Evolutionary conservation across 2,888 invertebrate genomes (phyloP).

Genomic region (Diogma glabrata): DNA sequence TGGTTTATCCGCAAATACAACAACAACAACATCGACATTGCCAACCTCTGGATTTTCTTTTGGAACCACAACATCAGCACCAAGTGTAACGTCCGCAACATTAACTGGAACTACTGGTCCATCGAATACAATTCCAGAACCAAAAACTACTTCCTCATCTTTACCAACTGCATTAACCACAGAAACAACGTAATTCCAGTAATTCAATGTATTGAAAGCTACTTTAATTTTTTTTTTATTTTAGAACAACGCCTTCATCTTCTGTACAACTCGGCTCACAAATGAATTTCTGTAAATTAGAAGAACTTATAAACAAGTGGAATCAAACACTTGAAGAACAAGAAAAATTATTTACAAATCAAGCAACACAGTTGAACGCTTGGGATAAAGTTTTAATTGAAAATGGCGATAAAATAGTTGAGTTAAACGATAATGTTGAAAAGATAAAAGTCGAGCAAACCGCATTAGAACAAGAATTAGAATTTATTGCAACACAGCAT

Average conservation of each 20-base stretch:
- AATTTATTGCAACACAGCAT: slow-evolving; percentile 87
- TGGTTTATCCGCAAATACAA: background rate
- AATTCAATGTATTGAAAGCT: background rate
- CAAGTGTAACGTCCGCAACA: background rate
- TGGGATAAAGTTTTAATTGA: slow-evolving; percentile 86
- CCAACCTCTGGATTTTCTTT: background rate
- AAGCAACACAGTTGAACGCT: slow-evolving; percentile 89
- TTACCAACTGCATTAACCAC: slow-evolving; percentile 11
- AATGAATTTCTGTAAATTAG: slow-evolving; percentile 73
- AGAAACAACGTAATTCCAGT: slow-evolving; percentile 15
- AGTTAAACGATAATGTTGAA: slow-evolving; percentile 77
- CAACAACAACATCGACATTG: background rate
- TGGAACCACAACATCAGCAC: background rate
- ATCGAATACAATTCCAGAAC: too few relatives aligned
- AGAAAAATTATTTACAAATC: slow-evolving; percentile 83
- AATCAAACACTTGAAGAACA: slow-evolving; percentile 84
- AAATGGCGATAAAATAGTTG: slow-evolving; percentile 75
- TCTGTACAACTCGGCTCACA: slow-evolving; percentile 34
- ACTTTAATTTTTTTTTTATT: background rate
- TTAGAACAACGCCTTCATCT: slow-evolving; percentile 26
- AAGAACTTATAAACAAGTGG: slow-evolving; percentile 92
- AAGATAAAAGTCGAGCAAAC: slow-evolving; percentile 80
- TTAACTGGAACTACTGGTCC: too few relatives aligned
- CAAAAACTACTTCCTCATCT: too few relatives aligned
- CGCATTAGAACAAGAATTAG: slow-evolving; percentile 81